Evolutionary conservation across 1,140 invertebrate genomes (phyloP), one percentile per base, ranked within the genome.

Genomic region (Protaetia brevitarsis): DNA sequence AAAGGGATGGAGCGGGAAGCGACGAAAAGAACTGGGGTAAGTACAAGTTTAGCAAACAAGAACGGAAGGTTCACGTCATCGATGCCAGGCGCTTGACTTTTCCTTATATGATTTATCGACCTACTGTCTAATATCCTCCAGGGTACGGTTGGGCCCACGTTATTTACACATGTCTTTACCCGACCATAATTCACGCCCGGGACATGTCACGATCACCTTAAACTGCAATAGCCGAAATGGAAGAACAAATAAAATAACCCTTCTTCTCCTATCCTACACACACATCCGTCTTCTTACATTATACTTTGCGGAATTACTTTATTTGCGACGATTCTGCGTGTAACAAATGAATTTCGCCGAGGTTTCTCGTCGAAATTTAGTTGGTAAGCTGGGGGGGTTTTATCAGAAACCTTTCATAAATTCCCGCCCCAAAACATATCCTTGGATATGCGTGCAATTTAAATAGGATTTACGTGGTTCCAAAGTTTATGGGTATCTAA

Each of bases 81-180:
- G 69, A 70, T 70, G 68, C 59, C 36, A n/a, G 59, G 64, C 66
- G 65, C 28, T 60, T 70, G 64, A 64, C 64, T 67, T 65, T 58
- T 60, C 36, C 51, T n/a, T 63, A 30, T 70, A 70, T 70, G 69
- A 70, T 70, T 66, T 70, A 70, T 70, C 30, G 69, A 56, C 59
- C 37, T 65, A 66, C 66, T 66, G 66, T 68, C 64, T 70, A 68
- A 70, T 70, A 70, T 70, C 63, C 69, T 68, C 69, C 60, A 31
- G 66, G 65, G 63, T 45, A 63, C 57, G 69, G 56, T 51, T 56
- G 41, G 66, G 63, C 69, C 64, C 63, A 64, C 64, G 59, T 64
- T 68, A 64, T 70, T 70, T 70, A 70, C 69, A 70, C 69, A 70
- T 70, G 69, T 70, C 69, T 68, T 70, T 70, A 68, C 66, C 64